Evolutionary conservation across 2,797 vertebrate genomes (phyloP), one percentile per base, ranked within the genome.

Genomic region (Clarias pachynema): DNA sequence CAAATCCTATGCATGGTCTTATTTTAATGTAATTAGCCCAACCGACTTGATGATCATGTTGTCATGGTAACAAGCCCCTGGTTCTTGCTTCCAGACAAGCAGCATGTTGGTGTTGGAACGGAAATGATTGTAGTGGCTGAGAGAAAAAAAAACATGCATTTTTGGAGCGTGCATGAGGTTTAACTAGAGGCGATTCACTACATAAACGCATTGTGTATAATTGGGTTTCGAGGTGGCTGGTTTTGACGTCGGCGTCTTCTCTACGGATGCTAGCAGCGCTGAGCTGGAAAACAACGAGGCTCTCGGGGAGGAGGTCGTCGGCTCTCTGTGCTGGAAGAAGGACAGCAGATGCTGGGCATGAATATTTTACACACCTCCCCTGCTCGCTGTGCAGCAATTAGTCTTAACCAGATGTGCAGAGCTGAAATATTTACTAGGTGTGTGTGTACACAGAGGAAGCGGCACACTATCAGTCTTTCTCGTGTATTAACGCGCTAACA

Each of bases 331-430:
- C 69, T 73, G 84, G 83, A 78, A 81, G 29, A 22, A 74, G 89
- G 93, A 75, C 70, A 93, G 93, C 94, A 95, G 95, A 95, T 95
- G 94, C 93, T 92, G 91, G 89, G 92, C 94, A 95, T 95, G 93
- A 96, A 95, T 95, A 95, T 95, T 96, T 95, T 91, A 95, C 92
- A 90, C 79, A 34, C 73, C 62, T 68, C 78, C 75, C 68, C 57
- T 82, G 37, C 77, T 89, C 59, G 10, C 93, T 92, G 91, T 89
- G 90, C 93, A 94, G 94, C 93, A 91, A 94, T 95, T 95, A 95
- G 94, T 95, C 94, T 95, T 93, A 93, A 93, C 94, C 94, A 95
- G 94, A 95, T 95, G 95, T 95, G 93, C 92, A 91, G 93, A 92
- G 92, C 90, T 96, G 93, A 96, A 96, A 95, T 95, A 95, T 96